Conservation (phyloP, 2,888 invertebrate genomes). For the Sesia apiformis region DNA sequence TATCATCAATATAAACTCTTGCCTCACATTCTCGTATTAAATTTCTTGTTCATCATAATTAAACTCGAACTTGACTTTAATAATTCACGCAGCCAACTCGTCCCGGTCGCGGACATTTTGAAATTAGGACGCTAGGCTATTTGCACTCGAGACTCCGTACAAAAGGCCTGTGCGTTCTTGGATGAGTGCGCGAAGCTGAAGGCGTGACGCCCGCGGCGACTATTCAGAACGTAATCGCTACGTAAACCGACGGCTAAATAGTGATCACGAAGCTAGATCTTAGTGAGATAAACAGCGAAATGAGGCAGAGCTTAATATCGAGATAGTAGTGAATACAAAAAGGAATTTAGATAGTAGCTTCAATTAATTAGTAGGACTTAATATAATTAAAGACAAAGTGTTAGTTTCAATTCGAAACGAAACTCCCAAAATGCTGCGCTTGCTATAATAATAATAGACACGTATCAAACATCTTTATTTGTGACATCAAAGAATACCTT, state of each 20-base stretch:
- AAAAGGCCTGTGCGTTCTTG: conserved; percentile 40
- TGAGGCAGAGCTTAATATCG: background rate
- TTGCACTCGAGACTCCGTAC: conserved; percentile 52
- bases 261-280: background rate
- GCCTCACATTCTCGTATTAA: too few relatives aligned
- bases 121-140: conserved; percentile 64
- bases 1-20: too few relatives aligned
- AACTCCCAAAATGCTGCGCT: too few relatives aligned
- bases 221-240: conserved; percentile 33
- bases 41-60: too few relatives aligned
- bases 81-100: background rate
- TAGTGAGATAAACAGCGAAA: background rate
- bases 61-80: background rate
- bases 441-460: too few relatives aligned
- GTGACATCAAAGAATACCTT: too few relatives aligned
- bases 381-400: too few relatives aligned
- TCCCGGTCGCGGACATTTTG: conserved; percentile 30
- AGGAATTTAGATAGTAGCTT: too few relatives aligned
- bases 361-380: too few relatives aligned
- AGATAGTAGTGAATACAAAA: background rate
- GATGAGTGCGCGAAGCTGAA: conserved; percentile 18
- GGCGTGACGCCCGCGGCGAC: conserved; percentile 24
- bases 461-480: too few relatives aligned
- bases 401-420: too few relatives aligned
- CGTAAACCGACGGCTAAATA: conserved; percentile 27